Percentiles rank a stretch among this genome's conserved stretches.
Evolutionary conservation across 2,797 vertebrate species (phyloP).

Genomic region (Lateolabrax maculatus): DNA sequence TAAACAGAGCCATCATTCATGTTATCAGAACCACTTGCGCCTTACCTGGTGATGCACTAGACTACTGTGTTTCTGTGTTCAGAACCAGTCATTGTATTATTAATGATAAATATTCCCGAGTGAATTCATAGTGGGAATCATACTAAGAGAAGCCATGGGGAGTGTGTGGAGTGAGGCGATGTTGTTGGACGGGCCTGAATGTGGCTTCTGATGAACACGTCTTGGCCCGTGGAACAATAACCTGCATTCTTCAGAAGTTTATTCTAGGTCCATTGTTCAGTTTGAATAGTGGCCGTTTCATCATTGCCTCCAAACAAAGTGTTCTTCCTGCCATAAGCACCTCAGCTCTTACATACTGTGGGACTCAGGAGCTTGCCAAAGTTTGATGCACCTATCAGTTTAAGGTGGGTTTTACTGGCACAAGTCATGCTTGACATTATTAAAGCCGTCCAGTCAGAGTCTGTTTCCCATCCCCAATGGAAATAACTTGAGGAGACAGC

Average conservation of each 20-base stretch:
- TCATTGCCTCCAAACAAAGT: background rate
- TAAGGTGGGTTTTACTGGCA: slow-evolving; percentile 13
- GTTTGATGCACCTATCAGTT: slow-evolving; percentile 9
- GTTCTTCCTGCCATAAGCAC: slow-evolving; percentile 11
- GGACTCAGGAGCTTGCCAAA: background rate
- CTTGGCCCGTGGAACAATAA: slow-evolving; percentile 7
- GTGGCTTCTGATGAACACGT: slow-evolving; percentile 3
- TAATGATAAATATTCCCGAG: background rate
- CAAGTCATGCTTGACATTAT: slow-evolving; percentile 11
- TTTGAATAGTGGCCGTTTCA: background rate
- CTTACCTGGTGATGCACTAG: background rate
- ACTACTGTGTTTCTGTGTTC: background rate
- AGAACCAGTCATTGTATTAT: background rate
- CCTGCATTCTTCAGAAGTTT: slow-evolving; percentile 15
- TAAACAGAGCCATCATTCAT: background rate
- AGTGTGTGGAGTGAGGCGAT: background rate
- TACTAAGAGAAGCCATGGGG: background rate
- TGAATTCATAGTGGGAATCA: background rate
- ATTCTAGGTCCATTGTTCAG: slow-evolving; percentile 16
- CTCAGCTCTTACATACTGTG: background rate
- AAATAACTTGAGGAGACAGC: background rate
- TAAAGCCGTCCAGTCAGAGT: slow-evolving; percentile 8
- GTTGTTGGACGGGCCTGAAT: slow-evolving; percentile 5
- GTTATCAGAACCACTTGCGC: background rate
- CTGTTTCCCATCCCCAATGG: background rate